These are phyloP conservation scores for Agapornis canus DNA, from an alignment of 2,797 vertebrate species.

Conservation along the genomic window DNA sequence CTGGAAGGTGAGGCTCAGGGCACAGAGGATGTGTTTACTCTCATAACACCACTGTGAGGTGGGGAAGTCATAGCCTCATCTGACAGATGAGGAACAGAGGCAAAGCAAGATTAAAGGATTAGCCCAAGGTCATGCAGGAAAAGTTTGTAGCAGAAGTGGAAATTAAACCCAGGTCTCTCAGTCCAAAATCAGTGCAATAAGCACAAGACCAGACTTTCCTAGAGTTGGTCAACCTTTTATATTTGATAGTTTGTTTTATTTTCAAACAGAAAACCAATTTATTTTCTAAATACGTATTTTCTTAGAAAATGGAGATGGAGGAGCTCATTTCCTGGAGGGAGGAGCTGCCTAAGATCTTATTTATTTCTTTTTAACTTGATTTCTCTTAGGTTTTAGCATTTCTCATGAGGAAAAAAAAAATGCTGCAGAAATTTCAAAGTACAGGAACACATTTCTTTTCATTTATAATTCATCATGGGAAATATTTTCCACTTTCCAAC, in stretches of 20 bases:
- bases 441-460: constrained; percentile 31
- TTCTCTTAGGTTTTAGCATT: constrained; percentile 33
- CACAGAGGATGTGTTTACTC: constrained; percentile 59
- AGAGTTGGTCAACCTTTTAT: constrained; percentile 51
- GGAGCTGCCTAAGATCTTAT: constrained; percentile 58
- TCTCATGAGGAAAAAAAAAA: constrained; percentile 6
- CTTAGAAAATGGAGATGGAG: constrained; percentile 54
- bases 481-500: constrained; percentile 46
- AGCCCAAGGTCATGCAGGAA: constrained; percentile 65
- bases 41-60: constrained; percentile 62
- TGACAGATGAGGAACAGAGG: constrained; percentile 70
- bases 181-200: constrained; percentile 51
- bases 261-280: constrained; percentile 61
- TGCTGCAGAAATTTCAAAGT: constrained; percentile 52
- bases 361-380: constrained; percentile 52
- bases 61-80: constrained; percentile 62
- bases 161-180: constrained; percentile 52
- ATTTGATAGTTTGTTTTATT: constrained; percentile 61
- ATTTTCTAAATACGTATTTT: constrained; percentile 67
- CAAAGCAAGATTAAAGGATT: constrained; percentile 67
- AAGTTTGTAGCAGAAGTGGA: constrained; percentile 65
- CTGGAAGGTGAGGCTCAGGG: constrained; percentile 44
- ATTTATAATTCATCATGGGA: constrained; percentile 46
- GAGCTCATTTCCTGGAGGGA: constrained; percentile 55
- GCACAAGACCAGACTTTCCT: constrained; percentile 27